These are phyloP conservation scores for Nibea coibor DNA, from an alignment of 2,113 vertebrate genomes.

Conservation along the genomic window DNA sequence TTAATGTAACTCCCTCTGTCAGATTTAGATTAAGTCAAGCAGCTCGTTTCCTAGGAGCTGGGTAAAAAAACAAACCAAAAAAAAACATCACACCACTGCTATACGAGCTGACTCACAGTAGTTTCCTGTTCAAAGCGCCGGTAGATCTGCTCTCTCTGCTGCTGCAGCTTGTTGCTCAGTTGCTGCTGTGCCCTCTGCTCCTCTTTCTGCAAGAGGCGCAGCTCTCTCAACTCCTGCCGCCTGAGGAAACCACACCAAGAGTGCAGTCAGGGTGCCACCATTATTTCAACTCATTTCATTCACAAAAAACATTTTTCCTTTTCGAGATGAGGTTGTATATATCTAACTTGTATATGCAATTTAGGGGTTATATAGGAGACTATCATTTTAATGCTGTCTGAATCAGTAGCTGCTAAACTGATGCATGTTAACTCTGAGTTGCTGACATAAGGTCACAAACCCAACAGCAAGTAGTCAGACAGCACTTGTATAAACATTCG, in stretches of 20 bases:
- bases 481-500: conserved; percentile 23
- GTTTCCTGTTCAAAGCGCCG: conserved; percentile 98
- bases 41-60: background rate
- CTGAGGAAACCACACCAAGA: conserved; percentile 77
- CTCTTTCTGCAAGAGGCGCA: conserved; percentile 96
- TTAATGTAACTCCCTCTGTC: background rate
- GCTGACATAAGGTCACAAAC: conserved; percentile 2
- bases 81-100: background rate
- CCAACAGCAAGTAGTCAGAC: conserved; percentile 1
- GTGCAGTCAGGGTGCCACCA: background rate
- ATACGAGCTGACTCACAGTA: conserved; percentile 85
- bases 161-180: conserved; percentile 95
- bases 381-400: background rate
- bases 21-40: conserved; percentile 21
- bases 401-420: background rate
- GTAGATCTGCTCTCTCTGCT: conserved; percentile 96
- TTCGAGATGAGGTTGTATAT: background rate
- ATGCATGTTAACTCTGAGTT: background rate
- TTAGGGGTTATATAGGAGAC: background rate
- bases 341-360: background rate
- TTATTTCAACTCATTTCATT: background rate
- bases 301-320: background rate
- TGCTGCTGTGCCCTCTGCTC: conserved; percentile 97
- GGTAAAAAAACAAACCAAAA: conserved; percentile 7
- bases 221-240: conserved; percentile 95